phyloP scores from a whole-genome alignment of 2,888 invertebrate genomes.

The Tetropium fuscum region DNA sequence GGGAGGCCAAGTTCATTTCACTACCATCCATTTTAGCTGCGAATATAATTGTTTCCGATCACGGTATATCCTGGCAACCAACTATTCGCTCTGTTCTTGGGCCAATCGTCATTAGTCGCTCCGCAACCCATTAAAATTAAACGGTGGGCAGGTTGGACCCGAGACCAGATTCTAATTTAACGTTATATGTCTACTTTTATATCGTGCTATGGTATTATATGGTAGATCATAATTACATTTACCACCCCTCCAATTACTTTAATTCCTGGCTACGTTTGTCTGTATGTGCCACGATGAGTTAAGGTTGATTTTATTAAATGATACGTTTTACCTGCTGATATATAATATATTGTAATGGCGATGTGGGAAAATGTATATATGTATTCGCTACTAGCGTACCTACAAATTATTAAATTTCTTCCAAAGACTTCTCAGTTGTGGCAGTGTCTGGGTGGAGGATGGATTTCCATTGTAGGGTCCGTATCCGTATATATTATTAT shows the following conservation, averaged over 20 bases:
- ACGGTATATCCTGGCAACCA: slow-evolving; percentile 58
- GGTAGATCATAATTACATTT: slow-evolving; percentile 36
- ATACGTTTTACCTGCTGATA: slow-evolving; percentile 22
- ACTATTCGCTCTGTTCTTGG: slow-evolving; percentile 59
- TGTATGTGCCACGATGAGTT: slow-evolving; percentile 22
- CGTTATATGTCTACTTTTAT: slow-evolving; percentile 33
- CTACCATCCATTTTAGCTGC: slow-evolving; percentile 63
- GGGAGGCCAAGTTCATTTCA: slow-evolving; percentile 21
- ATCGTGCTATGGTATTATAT: slow-evolving; percentile 27
- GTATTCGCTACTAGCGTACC: too few species aligned
- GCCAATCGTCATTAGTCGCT: slow-evolving; percentile 61
- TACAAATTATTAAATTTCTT: too few species aligned
- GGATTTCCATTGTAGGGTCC: too few species aligned
- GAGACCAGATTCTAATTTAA: slow-evolving; percentile 37
- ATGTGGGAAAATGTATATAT: too few species aligned
- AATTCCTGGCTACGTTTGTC: slow-evolving; percentile 34
- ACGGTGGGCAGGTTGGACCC: slow-evolving; percentile 47
- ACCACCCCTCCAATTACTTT: slow-evolving; percentile 43
- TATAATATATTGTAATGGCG: neutral
- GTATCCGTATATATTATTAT: too few species aligned
- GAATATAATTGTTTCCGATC: slow-evolving; percentile 64
- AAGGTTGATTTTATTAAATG: slow-evolving; percentile 30
- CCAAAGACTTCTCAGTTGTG: too few species aligned
- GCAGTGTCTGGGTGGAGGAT: too few species aligned
- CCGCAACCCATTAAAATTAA: slow-evolving; percentile 54